Conservation (phyloP, 2,113 vertebrate genomes). For the Chlorocebus sabaeus region DNA sequence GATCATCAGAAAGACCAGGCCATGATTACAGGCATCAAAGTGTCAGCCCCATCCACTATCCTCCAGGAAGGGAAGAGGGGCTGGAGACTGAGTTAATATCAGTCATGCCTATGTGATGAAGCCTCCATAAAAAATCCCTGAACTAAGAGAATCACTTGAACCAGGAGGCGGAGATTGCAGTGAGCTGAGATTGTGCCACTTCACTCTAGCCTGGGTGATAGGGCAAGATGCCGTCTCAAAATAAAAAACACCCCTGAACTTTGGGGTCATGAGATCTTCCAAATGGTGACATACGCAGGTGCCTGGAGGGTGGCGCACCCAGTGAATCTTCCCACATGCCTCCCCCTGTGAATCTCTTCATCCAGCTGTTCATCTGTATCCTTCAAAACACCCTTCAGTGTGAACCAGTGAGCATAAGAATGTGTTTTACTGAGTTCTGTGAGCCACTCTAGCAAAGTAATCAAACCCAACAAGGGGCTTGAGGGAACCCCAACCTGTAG, state of each 20-base stretch:
- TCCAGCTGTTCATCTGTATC: neutral
- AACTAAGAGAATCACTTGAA: too few species aligned
- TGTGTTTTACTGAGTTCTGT: neutral
- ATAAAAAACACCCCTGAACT: neutral
- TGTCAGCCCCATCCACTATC: neutral
- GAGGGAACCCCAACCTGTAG: neutral
- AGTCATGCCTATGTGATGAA: too few species aligned
- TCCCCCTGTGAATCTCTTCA: neutral
- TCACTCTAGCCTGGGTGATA: too few species aligned
- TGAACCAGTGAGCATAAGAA: neutral
- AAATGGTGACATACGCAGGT: neutral
- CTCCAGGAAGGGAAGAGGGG: neutral
- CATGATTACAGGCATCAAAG: neutral
- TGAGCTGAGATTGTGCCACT: too few species aligned
- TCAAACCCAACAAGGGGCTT: neutral
- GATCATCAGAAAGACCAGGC: neutral
- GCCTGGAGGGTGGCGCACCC: neutral
- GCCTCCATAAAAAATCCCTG: too few species aligned
- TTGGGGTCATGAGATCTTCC: neutral
- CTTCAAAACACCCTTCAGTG: neutral
- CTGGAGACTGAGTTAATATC: neutral
- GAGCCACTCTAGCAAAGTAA: neutral
- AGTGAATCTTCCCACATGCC: neutral
- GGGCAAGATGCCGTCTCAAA: too few species aligned
- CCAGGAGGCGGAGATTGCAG: too few species aligned